phyloP scores from a whole-genome alignment of 2,113 vertebrate genomes.

The Gorsachius goisagi region DNA sequence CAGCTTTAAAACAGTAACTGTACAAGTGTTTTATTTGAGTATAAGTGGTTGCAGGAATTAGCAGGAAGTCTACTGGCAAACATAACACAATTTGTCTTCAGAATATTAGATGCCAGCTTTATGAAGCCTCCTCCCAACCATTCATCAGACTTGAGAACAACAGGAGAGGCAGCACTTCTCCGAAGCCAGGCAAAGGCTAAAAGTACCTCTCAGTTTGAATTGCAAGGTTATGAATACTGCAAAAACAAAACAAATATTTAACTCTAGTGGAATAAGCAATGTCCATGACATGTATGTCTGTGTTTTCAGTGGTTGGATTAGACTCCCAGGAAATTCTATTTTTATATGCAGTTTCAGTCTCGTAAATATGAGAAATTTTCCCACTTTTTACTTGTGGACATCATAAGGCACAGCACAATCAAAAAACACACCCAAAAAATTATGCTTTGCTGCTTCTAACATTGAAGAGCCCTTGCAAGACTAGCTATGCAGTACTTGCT shows the following conservation, averaged over 20 bases:
- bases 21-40: neutral
- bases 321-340: neutral
- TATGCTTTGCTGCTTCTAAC: neutral
- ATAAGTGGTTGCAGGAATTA: neutral
- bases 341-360: neutral
- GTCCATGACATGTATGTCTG: accelerated
- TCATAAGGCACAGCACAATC: neutral
- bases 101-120: neutral
- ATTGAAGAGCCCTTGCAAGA: neutral
- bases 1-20: neutral
- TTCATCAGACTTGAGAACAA: neutral
- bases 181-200: neutral
- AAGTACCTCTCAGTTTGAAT: neutral
- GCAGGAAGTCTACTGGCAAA: neutral
- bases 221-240: neutral
- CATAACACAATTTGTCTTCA: neutral
- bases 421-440: neutral
- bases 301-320: neutral
- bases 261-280: neutral
- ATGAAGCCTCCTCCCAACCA: neutral
- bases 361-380: accelerated
- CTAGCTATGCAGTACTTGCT: neutral
- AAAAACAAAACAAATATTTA: neutral
- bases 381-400: neutral
- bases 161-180: neutral